These are phyloP conservation scores for Drosophila limbata DNA, from an alignment of 2,888 invertebrate species.

Conservation along the genomic window DNA sequence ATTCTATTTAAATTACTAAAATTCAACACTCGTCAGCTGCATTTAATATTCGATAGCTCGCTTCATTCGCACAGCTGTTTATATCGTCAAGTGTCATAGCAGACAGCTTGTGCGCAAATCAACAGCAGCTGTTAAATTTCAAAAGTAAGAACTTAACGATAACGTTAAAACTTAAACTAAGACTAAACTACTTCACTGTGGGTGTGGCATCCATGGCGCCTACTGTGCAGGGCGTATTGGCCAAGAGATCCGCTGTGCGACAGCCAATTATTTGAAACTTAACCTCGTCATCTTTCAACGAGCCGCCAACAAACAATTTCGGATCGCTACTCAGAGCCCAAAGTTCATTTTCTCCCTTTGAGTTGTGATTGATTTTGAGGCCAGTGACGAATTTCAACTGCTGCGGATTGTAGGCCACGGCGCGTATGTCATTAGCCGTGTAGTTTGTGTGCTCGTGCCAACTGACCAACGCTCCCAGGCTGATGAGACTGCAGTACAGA, in stretches of 20 bases:
- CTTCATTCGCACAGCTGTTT: conserved; percentile 29
- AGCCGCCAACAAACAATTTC: conserved; percentile 70
- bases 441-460: conserved; percentile 90
- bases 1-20: not conserved
- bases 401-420: conserved; percentile 87
- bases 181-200: conserved; percentile 7
- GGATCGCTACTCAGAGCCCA: conserved; percentile 87
- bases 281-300: conserved; percentile 84
- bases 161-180: conserved; percentile 1
- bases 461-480: conserved; percentile 90
- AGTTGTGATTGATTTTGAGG: conserved; percentile 88
- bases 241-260: conserved; percentile 77
- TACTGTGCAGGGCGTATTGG: conserved; percentile 77
- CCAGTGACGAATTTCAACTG: conserved; percentile 91
- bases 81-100: conserved; percentile 14
- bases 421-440: conserved; percentile 85
- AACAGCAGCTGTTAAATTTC: conserved; percentile 22
- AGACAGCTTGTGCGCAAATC: conserved; percentile 18
- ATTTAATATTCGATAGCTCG: conserved; percentile 19
- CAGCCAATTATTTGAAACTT: conserved; percentile 90
- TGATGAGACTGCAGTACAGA: conserved; percentile 90
- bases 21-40: not conserved
- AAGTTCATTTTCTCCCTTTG: conserved; percentile 87
- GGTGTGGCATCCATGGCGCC: conserved; percentile 36
- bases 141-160: conserved; percentile 7